Conservation (phyloP, 2,888 invertebrate species). For the Lycia hirtaria region DNA sequence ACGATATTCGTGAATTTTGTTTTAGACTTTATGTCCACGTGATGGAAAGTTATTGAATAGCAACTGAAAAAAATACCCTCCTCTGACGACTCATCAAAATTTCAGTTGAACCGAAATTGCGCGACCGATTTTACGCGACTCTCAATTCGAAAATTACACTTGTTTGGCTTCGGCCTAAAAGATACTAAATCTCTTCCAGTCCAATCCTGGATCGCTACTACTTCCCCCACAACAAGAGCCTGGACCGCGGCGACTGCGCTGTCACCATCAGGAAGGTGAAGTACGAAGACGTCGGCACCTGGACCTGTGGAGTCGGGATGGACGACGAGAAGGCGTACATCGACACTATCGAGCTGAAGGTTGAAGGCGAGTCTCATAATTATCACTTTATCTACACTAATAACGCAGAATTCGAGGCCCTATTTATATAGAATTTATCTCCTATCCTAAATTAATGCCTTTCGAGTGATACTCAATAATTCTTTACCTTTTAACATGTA, state of each 20-base stretch:
- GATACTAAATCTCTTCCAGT: slow-evolving; percentile 53
- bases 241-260: slow-evolving; percentile 79
- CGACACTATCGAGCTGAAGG: slow-evolving; percentile 65
- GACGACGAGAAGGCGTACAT: slow-evolving; percentile 71
- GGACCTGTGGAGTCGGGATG: slow-evolving; percentile 79
- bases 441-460: no score
- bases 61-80: no score
- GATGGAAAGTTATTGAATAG: no score
- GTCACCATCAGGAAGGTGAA: slow-evolving; percentile 73
- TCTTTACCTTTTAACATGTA: no score
- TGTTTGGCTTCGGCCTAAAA: slow-evolving; percentile 38
- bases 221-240: slow-evolving; percentile 70
- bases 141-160: neutral
- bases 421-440: no score
- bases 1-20: no score
- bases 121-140: no score
- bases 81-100: no score
- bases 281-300: slow-evolving; percentile 72
- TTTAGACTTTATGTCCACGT: no score
- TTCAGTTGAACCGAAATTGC: no score
- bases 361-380: slow-evolving; percentile 60
- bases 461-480: no score
- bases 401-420: no score
- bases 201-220: slow-evolving; percentile 71
- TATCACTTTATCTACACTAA: neutral